Evolutionary conservation across 2,888 invertebrate species (phyloP).

Genomic region (Tachina grossa): DNA sequence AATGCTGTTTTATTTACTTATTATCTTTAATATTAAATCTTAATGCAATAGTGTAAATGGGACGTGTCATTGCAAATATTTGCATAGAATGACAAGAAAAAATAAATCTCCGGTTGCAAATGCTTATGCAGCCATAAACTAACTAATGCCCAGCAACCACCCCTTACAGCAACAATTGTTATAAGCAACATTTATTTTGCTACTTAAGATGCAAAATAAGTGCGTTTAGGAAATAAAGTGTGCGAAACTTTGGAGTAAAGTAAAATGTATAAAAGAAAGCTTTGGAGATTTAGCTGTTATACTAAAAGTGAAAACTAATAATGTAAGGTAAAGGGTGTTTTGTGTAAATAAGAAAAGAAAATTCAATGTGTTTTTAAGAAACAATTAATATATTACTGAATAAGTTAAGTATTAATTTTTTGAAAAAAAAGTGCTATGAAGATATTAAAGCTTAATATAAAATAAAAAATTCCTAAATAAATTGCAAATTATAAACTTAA

Average conservation of each 20-base stretch:
- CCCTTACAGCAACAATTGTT: conserved; percentile 25
- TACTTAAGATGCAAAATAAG: conserved; percentile 72
- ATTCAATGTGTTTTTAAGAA: too few relatives aligned
- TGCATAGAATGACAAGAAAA: conserved; percentile 71
- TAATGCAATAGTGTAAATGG: conserved; percentile 69
- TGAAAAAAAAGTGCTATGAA: too few relatives aligned
- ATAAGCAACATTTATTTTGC: conserved; percentile 47
- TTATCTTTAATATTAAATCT: conserved; percentile 63
- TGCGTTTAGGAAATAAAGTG: conserved; percentile 77
- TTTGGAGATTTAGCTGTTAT: conserved; percentile 34
- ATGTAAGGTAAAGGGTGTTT: conserved; percentile 2
- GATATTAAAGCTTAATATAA: too few relatives aligned
- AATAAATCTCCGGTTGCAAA: conserved; percentile 69
- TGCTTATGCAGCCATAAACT: conserved; percentile 52
- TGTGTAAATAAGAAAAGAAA: not conserved
- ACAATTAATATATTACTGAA: too few relatives aligned
- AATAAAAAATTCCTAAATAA: too few relatives aligned
- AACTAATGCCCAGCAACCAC: not conserved
- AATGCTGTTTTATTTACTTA: not conserved
- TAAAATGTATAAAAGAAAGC: not conserved
- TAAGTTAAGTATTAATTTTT: too few relatives aligned
- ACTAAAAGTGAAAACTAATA: conserved; percentile 10
- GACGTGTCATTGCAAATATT: conserved; percentile 71
- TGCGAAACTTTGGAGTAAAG: conserved; percentile 69
- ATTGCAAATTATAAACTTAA: too few relatives aligned